Evolutionary conservation across 1,140 invertebrate genomes (phyloP).

Genomic region (Pseudomyrmex concolor): DNA sequence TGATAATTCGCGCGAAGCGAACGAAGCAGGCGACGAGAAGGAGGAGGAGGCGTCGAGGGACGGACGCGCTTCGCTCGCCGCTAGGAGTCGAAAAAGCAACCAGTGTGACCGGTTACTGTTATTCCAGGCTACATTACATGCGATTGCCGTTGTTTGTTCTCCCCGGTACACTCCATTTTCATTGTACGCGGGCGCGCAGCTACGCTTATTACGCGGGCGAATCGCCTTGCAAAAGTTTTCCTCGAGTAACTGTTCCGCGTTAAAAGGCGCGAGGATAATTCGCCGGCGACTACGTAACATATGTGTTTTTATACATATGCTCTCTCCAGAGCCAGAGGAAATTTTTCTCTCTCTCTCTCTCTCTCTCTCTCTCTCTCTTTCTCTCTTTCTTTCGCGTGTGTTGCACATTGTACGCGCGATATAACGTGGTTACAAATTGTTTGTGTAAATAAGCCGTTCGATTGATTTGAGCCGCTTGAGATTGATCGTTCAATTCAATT

Average conservation of each 20-base stretch:
- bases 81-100: constrained; percentile 80
- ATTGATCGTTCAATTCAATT: constrained; percentile 21
- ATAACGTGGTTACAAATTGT: not conserved
- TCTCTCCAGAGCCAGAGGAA: not conserved
- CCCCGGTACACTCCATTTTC: constrained; percentile 57
- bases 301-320: constrained; percentile 34
- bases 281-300: not conserved
- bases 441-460: too few relatives aligned
- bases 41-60: constrained; percentile 20
- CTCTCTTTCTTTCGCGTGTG: not conserved
- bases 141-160: constrained; percentile 80
- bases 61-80: constrained; percentile 44
- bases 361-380: not conserved
- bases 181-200: constrained; percentile 41
- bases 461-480: too few relatives aligned
- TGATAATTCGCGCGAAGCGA: constrained; percentile 37
- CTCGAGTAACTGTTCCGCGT: constrained; percentile 42
- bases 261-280: constrained; percentile 26
- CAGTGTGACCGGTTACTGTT: constrained; percentile 85
- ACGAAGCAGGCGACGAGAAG: constrained; percentile 9
- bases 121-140: constrained; percentile 79
- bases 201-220: constrained; percentile 23
- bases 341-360: not conserved
- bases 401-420: not conserved
- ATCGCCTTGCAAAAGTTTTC: constrained; percentile 45